A percentile compares a stretch with the other conserved stretches of the same genome.
These are phyloP conservation scores for Mystacides longicornis DNA, from an alignment of 2,888 invertebrate genomes.

Conservation along the genomic window DNA sequence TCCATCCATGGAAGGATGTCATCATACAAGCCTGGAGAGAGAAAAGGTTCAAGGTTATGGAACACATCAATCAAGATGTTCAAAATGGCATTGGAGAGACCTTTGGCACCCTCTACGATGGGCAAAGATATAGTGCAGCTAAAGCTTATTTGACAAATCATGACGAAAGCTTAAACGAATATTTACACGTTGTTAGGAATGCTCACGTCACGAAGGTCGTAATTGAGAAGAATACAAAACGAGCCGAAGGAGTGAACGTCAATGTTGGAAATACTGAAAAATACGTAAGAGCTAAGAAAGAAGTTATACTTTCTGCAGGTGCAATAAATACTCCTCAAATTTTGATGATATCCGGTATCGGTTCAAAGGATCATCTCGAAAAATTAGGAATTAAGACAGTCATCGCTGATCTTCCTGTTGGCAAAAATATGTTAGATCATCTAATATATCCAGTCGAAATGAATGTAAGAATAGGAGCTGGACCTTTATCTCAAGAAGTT, in stretches of 20 bases:
- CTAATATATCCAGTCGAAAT: slow-evolving; percentile 33
- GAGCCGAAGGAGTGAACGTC: slow-evolving; percentile 39
- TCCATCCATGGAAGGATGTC: slow-evolving; percentile 31
- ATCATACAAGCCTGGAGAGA: slow-evolving; percentile 38
- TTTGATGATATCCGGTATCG: slow-evolving; percentile 47
- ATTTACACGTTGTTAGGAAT: slow-evolving; percentile 41
- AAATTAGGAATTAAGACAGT: slow-evolving; percentile 33
- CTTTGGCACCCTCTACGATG: slow-evolving; percentile 43
- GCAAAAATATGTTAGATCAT: slow-evolving; percentile 51
- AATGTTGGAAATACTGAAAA: slow-evolving; percentile 33
- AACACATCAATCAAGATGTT: slow-evolving; percentile 40
- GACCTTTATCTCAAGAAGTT: slow-evolving; percentile 17
- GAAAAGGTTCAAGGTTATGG: slow-evolving; percentile 35
- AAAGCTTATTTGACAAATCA: slow-evolving; percentile 42
- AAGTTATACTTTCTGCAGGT: slow-evolving; percentile 46
- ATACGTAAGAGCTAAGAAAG: slow-evolving; percentile 36
- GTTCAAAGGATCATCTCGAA: slow-evolving; percentile 36
- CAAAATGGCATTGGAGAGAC: slow-evolving; percentile 43
- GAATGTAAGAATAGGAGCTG: slow-evolving; percentile 1
- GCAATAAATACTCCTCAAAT: slow-evolving; percentile 44
- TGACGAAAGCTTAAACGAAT: slow-evolving; percentile 18
- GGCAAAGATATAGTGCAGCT: slow-evolving; percentile 44
- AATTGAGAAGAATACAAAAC: slow-evolving; percentile 40
- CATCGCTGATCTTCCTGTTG: slow-evolving; percentile 39
- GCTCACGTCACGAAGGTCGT: slow-evolving; percentile 44